phyloP scores from a whole-genome alignment of 2,888 invertebrate genomes.

The Reticulitermes lucifugus region DNA sequence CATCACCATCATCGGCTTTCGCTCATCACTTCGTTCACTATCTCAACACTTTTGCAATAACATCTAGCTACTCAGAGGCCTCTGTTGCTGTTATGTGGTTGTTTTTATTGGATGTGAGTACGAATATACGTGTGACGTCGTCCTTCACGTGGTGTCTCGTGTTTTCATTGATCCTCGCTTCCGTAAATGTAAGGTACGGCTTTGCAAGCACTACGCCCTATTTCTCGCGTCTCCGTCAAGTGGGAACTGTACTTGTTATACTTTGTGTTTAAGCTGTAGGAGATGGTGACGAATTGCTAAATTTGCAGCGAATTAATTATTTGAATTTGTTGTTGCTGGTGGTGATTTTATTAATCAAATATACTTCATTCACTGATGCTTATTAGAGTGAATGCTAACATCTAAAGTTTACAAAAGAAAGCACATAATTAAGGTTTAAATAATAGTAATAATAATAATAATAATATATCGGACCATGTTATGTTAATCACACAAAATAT shows the following conservation, averaged over 20 bases:
- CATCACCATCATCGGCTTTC: too few relatives aligned
- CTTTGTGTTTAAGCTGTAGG: background rate
- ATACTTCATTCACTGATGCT: too few relatives aligned
- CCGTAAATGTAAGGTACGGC: background rate
- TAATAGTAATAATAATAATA: constrained; percentile 22
- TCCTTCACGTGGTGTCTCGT: background rate
- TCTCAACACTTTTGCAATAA: background rate
- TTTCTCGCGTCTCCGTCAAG: background rate
- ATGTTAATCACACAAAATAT: too few relatives aligned
- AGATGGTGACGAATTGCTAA: background rate
- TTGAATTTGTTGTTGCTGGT: too few relatives aligned
- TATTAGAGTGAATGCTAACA: too few relatives aligned
- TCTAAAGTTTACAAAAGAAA: too few relatives aligned
- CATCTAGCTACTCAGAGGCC: background rate
- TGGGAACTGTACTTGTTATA: background rate
- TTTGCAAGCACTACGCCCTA: background rate
- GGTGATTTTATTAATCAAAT: too few relatives aligned
- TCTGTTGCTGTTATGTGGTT: background rate
- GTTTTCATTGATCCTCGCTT: background rate
- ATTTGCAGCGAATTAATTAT: too few relatives aligned
- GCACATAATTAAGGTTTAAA: background rate
- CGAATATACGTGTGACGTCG: background rate
- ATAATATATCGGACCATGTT: background rate
- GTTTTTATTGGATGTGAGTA: background rate
- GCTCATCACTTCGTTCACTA: too few relatives aligned